Evolutionary conservation across 2,888 invertebrate genomes (phyloP), one percentile per base, ranked within the genome.

Genomic region (Labia minor): DNA sequence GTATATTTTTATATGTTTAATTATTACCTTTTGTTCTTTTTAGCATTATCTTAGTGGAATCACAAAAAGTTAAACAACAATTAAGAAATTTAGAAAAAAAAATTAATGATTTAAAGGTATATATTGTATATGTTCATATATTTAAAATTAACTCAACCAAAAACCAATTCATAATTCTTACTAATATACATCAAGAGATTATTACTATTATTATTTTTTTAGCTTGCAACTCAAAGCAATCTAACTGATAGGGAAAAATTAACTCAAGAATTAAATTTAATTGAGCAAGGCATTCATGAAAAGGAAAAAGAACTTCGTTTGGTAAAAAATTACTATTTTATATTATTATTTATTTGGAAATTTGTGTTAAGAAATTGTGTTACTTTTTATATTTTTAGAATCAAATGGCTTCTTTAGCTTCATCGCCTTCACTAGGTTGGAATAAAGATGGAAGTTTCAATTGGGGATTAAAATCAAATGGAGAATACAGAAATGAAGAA

Each of bases 211-310:
- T n/a, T n/a, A 33, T 11, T 65, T 21, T 70, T 70, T 63, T 66
- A 79, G 78, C 76, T 83, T 67, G 80, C 82, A 11, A 81, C 83
- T 0, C 81, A 83, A 71, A 81, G 78, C 19, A 78, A 80, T 11
- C 76, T 83, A 66, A 79, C 76, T 67, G 83, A 84, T 71, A 81
- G 82, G 18, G 84, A 85, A 70, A 76, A 82, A 68, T 75, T 85
- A 37, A 80, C 82, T 10, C 83, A 84, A 72, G 84, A 85, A 73
- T 75, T 85, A 67, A 82, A 83, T 70, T 76, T 83, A 73, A 83
- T 85, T 21, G 84, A 85, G 72, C 83, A 84, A 70, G 84, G 83
- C 21, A 85, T 85, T 70, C 79, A 82, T 66, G 84, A 84, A 71
- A 83, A 83, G 72, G 83, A 85, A 71, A 83, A 83, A 69, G 84